A percentile compares a stretch with the other conserved stretches of the same genome.
Evolutionary conservation across 2,797 vertebrate genomes (phyloP).

Genomic region (Tachyglossus aculeatus): DNA sequence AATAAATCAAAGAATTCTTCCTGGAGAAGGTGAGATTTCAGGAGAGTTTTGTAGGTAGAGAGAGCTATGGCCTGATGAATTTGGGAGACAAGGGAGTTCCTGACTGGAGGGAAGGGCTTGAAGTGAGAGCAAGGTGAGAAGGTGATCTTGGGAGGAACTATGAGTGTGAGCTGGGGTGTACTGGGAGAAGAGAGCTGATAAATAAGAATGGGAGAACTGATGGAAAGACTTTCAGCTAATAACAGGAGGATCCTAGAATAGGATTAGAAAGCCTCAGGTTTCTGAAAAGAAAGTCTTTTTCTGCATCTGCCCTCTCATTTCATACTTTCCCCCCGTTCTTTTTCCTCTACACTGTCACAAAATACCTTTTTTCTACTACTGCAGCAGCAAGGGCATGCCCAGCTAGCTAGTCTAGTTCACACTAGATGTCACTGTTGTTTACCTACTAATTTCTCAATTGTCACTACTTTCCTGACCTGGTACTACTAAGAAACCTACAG

Average conservation of each 20-base stretch:
- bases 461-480: neutral
- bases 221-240: no score
- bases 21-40: no score
- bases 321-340: neutral
- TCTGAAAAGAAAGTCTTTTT: neutral
- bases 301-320: neutral
- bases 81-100: no score
- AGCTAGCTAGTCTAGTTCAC: constrained; percentile 14
- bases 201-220: no score
- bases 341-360: neutral
- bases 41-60: no score
- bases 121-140: no score
- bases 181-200: no score
- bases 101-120: no score
- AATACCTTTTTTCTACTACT: neutral
- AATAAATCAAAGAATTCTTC: no score
- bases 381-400: neutral
- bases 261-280: neutral
- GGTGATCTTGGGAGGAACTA: no score
- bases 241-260: neutral
- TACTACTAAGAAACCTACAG: constrained; percentile 35
- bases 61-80: no score
- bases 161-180: no score
- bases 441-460: constrained; percentile 38
- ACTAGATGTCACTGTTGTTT: constrained; percentile 68